These are phyloP conservation scores for Orthochromis indermauri DNA, from an alignment of 2,113 vertebrate species.

Conservation along the genomic window DNA sequence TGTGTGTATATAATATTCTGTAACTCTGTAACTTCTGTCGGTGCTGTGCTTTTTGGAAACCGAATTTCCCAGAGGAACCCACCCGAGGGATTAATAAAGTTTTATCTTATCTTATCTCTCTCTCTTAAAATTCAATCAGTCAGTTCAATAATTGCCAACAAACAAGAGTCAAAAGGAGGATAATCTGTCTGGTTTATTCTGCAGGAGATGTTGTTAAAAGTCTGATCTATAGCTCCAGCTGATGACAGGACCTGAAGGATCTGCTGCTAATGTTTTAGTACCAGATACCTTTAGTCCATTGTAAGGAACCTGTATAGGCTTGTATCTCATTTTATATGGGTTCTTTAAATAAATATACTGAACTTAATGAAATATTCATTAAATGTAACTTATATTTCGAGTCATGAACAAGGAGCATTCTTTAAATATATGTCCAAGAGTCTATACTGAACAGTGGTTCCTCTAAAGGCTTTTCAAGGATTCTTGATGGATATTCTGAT, in stretches of 20 bases:
- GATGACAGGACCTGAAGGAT: background rate
- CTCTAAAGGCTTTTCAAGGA: background rate
- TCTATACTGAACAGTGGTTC: background rate
- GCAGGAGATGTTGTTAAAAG: background rate
- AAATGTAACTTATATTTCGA: background rate
- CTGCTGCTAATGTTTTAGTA: background rate
- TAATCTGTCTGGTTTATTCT: background rate
- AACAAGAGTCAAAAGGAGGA: background rate
- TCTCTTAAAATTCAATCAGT: too few species aligned
- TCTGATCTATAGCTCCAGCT: background rate
- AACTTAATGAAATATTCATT: background rate
- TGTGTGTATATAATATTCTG: too few species aligned
- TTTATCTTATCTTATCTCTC: too few species aligned
- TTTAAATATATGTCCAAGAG: background rate
- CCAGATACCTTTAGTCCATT: background rate
- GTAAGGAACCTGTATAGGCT: background rate
- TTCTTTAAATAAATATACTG: background rate
- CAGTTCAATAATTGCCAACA: background rate
- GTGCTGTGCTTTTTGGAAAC: too few species aligned
- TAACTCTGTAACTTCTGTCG: too few species aligned
- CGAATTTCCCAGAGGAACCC: too few species aligned
- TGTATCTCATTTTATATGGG: background rate
- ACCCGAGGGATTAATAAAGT: too few species aligned
- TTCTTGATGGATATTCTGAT: background rate
- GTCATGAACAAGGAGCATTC: background rate